phyloP scores from a whole-genome alignment of 2,113 vertebrate genomes.

The Bucco capensis region DNA sequence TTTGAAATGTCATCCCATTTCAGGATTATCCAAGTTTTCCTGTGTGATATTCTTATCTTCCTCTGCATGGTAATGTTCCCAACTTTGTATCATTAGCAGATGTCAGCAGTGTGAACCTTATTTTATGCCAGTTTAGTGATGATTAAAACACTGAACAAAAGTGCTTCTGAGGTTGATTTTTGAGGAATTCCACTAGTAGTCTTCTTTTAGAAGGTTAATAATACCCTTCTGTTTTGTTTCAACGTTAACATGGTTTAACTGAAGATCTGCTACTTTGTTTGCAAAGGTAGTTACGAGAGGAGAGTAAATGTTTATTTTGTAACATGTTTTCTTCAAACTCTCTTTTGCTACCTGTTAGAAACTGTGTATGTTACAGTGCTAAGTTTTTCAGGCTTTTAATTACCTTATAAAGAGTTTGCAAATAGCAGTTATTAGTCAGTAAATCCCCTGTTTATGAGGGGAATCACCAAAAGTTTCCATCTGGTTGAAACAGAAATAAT shows the following conservation, averaged over 20 bases:
- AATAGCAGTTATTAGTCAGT: not conserved
- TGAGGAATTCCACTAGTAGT: not conserved
- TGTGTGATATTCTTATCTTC: not conserved
- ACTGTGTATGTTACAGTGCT: not conserved
- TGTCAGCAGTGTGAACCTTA: not conserved
- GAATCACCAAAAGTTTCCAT: not conserved
- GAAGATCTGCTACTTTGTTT: not conserved
- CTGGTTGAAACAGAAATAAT: not conserved
- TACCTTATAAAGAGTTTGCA: not conserved
- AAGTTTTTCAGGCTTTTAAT: not conserved
- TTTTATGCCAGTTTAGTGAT: not conserved
- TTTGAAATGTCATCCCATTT: slow-evolving; percentile 31
- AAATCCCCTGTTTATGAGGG: not conserved
- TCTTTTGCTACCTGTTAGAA: not conserved
- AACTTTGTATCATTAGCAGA: not conserved
- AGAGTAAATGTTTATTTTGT: not conserved
- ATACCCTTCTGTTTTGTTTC: not conserved
- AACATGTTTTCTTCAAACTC: not conserved
- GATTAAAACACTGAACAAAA: not conserved
- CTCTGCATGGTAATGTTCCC: not conserved
- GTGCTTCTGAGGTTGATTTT: not conserved
- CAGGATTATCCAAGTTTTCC: not conserved
- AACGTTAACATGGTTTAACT: not conserved
- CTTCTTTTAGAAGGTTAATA: not conserved
- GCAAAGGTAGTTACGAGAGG: not conserved